Evolutionary conservation across 2,113 vertebrate genomes (phyloP).

Genomic region (Chaenogobius annularis): DNA sequence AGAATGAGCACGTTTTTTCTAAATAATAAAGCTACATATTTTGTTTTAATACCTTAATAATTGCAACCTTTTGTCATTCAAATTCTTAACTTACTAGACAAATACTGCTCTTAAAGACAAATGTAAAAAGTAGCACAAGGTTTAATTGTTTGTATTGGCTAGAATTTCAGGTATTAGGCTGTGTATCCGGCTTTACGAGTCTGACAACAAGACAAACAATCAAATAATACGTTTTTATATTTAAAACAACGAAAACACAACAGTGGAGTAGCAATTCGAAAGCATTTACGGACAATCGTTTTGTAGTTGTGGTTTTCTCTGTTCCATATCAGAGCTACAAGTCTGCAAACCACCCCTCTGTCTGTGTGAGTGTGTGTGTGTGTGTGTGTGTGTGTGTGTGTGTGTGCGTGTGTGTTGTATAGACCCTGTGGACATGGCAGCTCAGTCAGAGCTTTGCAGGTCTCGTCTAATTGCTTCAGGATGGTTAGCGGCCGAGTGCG

Average conservation of each 20-base stretch:
- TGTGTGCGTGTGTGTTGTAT: no score
- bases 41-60: no score
- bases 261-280: background rate
- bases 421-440: background rate
- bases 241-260: background rate
- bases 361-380: no score
- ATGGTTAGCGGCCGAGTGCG: constrained; percentile 20
- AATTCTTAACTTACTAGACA: no score
- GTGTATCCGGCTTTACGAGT: background rate
- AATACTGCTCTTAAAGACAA: no score
- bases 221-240: background rate
- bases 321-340: background rate
- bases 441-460: background rate
- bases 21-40: no score
- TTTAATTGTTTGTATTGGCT: no score
- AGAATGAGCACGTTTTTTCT: no score
- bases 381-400: no score
- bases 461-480: constrained; percentile 14
- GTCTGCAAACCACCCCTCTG: background rate
- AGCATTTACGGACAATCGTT: background rate
- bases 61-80: no score
- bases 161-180: background rate
- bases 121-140: no score
- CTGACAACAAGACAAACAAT: background rate
- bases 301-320: background rate